Conservation (phyloP, 1,140 invertebrate genomes). For the Diprion similis region DNA sequence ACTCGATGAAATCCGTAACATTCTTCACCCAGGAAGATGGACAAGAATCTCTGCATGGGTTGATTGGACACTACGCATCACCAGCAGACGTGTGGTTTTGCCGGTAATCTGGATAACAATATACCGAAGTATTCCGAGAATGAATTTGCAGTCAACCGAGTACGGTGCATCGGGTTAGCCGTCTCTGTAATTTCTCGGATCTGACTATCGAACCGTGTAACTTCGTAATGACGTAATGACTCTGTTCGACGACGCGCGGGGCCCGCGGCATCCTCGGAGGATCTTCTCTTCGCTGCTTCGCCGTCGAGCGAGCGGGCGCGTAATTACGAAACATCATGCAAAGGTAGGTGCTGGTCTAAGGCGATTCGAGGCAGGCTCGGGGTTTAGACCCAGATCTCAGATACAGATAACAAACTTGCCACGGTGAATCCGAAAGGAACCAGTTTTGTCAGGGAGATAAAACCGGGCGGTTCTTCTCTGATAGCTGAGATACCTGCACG, state of each 20-base stretch:
- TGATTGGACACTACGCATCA: no score
- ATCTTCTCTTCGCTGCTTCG: not conserved
- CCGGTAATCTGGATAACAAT: no score
- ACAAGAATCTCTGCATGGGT: no score
- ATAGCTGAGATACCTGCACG: not conserved
- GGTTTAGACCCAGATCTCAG: not conserved
- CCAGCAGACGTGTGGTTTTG: no score
- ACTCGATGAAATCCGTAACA: no score
- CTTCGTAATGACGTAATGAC: conserved; percentile 43
- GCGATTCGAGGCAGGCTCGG: not conserved
- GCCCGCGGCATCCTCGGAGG: not conserved
- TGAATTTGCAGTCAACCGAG: not conserved
- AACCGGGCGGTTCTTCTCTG: not conserved
- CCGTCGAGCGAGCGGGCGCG: not conserved
- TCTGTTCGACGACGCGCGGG: conserved; percentile 18
- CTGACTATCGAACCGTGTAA: conserved; percentile 39
- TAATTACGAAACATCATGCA: conserved; percentile 12
- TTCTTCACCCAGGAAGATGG: no score
- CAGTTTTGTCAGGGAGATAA: not conserved
- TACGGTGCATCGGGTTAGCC: not conserved
- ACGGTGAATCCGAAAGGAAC: not conserved
- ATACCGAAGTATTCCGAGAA: no score
- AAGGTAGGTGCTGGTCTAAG: not conserved
- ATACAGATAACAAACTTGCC: not conserved
- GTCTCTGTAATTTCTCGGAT: conserved; percentile 38